Evolutionary conservation across 2,797 vertebrate species (phyloP).

Genomic region (Clarias fuscus): DNA sequence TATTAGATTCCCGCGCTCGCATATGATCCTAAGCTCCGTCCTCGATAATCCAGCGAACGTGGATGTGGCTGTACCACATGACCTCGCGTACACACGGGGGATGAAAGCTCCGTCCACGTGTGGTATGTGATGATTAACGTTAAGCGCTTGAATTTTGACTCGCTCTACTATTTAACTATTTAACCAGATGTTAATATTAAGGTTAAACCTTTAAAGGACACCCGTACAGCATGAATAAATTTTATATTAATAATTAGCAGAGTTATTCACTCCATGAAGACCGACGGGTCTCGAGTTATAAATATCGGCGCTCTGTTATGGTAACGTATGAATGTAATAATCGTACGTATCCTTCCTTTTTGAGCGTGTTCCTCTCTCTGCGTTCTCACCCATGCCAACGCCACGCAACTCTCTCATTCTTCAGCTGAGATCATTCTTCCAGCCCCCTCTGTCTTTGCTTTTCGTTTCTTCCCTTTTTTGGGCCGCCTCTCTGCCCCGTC

Average conservation of each 20-base stretch:
- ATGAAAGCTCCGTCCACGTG: neutral
- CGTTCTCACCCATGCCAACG: neutral
- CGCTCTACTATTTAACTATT: neutral
- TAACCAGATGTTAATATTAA: neutral
- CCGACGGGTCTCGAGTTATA: neutral
- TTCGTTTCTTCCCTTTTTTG: conserved; percentile 14
- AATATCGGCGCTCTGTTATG: neutral
- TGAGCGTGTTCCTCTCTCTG: neutral
- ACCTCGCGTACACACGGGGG: neutral
- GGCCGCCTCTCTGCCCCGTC: conserved; percentile 37
- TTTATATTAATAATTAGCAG: neutral
- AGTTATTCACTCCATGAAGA: neutral
- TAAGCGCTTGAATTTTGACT: no score
- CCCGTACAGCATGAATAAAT: neutral
- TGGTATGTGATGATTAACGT: no score
- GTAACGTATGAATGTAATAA: neutral
- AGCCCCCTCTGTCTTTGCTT: conserved; percentile 1
- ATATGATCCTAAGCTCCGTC: no score
- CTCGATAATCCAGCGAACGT: neutral
- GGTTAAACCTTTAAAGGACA: neutral
- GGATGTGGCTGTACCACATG: neutral
- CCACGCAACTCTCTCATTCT: neutral
- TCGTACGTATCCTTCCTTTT: neutral
- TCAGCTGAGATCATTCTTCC: conserved; percentile 22
- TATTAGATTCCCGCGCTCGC: no score